Base-by-base conservation (phyloP, 2,113 vertebrate species). In the Seriola rivoliana region DNA sequence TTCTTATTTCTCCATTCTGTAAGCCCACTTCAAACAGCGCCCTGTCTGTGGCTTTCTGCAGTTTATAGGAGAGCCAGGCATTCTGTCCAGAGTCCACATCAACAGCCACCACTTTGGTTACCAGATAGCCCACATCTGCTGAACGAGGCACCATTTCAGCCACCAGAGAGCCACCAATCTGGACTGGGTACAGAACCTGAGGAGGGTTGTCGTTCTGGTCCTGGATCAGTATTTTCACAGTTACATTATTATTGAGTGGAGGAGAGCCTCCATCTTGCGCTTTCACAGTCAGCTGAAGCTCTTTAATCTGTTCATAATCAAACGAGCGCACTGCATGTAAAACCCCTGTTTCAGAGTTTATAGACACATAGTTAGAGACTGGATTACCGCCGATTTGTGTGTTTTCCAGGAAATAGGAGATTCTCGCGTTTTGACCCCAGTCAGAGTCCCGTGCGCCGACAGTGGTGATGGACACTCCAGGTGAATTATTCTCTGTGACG, bases 401-500 rank as follows among this genome's bases (percentile, higher is more conserved):
- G 19, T 89, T 66, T 16, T 72, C 81, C 1, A 87, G 25, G 8
- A 84, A 4, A 50, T 86, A 89, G 0, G 87, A 89, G 1, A 89
- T 42, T 23, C 69, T 52, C 0, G 87, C 84, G 9, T 89, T 89
- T 60, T 87, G 87, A 40, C 55, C 71, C 60, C 52, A 71, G 9
- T 89, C 89, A 23, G 64, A 17, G 29, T 91, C 89, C 19, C 8
- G 6, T 1, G 89, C 89, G 1, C 48, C 69, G 0, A 87, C 71
- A 1, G 75, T 40, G 2, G 68, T 9, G 4, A 90, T 50, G 0
- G 85, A 80, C 0, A 73, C 3, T 1, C 82, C 85, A 9, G 91
- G 94, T 2, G 87, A 85, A 14, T 94, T 93, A 14, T 86, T 94
- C 72, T 93, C 85, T 48, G 84, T 73, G 72, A 83, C 32, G n/a